Evolutionary conservation across 2,797 vertebrate genomes (phyloP).

Genomic region (Myotis vivesi): DNA sequence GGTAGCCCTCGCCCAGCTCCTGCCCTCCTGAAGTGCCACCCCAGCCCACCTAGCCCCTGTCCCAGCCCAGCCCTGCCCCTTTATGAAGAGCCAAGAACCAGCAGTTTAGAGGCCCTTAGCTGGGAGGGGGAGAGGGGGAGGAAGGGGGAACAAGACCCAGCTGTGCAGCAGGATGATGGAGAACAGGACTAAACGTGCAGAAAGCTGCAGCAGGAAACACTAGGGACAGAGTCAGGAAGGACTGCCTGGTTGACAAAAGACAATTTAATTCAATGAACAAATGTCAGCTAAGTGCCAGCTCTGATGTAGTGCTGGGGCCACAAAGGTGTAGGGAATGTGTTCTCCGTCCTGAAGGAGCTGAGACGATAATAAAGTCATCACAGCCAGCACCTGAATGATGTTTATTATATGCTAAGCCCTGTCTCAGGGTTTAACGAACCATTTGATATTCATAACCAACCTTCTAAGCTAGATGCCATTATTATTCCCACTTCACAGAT

Average conservation of each 20-base stretch:
- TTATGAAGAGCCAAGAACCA: neutral
- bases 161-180: neutral
- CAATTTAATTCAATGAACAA: neutral
- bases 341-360: slow-evolving; percentile 15
- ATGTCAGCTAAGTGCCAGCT: neutral
- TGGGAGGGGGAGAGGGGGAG: too few relatives aligned
- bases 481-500: slow-evolving; percentile 27
- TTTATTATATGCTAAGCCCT: slow-evolving; percentile 34
- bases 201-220: neutral
- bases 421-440: neutral
- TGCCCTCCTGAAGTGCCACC: neutral
- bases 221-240: neutral
- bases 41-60: neutral
- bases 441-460: neutral
- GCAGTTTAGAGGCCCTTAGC: neutral
- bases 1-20: neutral
- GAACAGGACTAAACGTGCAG: neutral
- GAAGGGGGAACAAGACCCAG: too few relatives aligned
- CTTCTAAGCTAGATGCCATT: neutral
- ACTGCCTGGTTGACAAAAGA: neutral
- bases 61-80: neutral
- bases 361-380: neutral
- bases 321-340: neutral
- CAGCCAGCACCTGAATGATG: neutral
- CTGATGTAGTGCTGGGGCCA: neutral